A percentile compares a stretch with the other conserved stretches of the same genome.
Evolutionary conservation across 2,888 invertebrate species (phyloP).

Genomic region (Tachina lurida): DNA sequence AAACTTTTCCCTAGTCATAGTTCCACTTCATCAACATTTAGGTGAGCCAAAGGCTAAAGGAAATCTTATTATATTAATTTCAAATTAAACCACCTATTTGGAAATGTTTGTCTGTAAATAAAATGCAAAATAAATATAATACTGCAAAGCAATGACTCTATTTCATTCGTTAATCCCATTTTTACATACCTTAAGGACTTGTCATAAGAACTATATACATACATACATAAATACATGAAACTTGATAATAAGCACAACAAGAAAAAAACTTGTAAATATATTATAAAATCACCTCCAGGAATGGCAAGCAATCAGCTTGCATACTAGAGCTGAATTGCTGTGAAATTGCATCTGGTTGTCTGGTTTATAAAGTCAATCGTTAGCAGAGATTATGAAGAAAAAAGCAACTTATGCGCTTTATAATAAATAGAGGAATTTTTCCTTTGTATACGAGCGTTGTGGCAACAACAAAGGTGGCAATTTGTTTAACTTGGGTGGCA

Average conservation of each 20-base stretch:
- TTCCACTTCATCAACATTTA: too few species aligned
- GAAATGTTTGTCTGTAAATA: too few species aligned
- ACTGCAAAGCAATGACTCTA: background rate
- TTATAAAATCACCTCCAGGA: conserved; percentile 51
- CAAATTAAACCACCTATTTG: too few species aligned
- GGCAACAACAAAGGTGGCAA: conserved; percentile 62
- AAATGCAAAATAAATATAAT: too few species aligned
- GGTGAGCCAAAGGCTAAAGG: too few species aligned
- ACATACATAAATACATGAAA: background rate
- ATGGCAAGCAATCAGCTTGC: conserved; percentile 9
- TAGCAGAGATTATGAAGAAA: conserved; percentile 30
- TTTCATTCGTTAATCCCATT: conserved; percentile 2
- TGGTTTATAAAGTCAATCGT: conserved; percentile 34
- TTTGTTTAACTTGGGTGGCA: conserved; percentile 69
- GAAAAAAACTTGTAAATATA: conserved; percentile 18
- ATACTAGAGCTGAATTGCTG: background rate
- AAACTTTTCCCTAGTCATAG: too few species aligned
- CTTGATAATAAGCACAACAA: background rate
- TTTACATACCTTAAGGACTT: background rate
- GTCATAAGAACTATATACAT: background rate
- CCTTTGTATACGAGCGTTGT: conserved; percentile 26
- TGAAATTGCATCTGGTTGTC: background rate
- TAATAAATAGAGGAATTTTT: conserved; percentile 40
- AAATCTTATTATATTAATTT: too few species aligned
- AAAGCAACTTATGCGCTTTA: background rate